Evolutionary conservation across 2,113 vertebrate genomes (phyloP).

Genomic region (Petromus typicus): DNA sequence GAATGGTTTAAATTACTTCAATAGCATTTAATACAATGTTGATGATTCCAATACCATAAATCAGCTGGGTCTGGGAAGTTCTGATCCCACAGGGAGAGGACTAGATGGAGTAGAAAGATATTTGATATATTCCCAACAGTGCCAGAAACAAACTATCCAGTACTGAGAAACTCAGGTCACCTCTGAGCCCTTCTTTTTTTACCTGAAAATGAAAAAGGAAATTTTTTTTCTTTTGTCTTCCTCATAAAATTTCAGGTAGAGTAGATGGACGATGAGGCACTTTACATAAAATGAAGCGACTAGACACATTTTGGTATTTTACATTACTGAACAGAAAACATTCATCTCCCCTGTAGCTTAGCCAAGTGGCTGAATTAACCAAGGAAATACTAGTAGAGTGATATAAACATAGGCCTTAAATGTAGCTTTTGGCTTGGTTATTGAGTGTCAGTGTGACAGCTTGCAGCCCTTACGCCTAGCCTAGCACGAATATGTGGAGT

Average conservation of each 20-base stretch:
- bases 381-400: not conserved
- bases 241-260: not conserved
- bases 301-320: not conserved
- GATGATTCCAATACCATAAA: not conserved
- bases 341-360: not conserved
- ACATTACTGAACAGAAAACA: not conserved
- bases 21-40: not conserved
- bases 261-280: not conserved
- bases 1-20: not conserved
- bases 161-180: not conserved
- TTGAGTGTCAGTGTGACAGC: not conserved
- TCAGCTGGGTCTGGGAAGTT: not conserved
- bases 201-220: not conserved
- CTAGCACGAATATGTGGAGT: not conserved
- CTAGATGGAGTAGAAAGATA: not conserved
- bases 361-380: not conserved
- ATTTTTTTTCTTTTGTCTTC: not conserved
- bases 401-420: not conserved
- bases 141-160: not conserved
- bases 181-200: not conserved
- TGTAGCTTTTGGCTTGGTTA: not conserved
- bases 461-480: not conserved
- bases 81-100: not conserved
- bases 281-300: not conserved
- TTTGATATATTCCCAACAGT: not conserved